Percentiles rank a stretch among this genome's conserved stretches.
Conservation (phyloP, 2,797 vertebrate species). For the Carcharodon carcharias region DNA sequence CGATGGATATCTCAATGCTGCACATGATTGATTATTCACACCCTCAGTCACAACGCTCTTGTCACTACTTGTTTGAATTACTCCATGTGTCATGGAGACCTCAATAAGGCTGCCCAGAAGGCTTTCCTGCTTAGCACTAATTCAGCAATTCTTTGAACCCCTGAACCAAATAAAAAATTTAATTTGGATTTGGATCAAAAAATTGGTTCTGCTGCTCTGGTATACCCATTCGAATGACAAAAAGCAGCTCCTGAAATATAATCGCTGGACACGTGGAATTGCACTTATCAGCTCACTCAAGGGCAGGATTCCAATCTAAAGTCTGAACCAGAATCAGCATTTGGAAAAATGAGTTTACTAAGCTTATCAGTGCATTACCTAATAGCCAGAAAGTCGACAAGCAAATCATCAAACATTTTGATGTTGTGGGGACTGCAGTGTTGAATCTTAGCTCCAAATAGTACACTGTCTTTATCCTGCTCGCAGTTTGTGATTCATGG, state of each 20-base stretch:
- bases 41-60: background rate
- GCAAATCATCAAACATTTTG: conserved; percentile 20
- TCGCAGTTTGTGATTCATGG: background rate
- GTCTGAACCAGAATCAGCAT: background rate
- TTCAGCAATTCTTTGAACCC: conserved; percentile 16
- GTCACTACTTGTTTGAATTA: background rate
- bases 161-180: conserved; percentile 29
- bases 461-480: background rate
- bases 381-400: conserved; percentile 13
- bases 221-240: background rate
- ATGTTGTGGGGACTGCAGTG: background rate
- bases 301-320: conserved; percentile 17
- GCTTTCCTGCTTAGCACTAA: conserved; percentile 12
- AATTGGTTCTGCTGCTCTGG: conserved; percentile 12
- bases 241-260: conserved; percentile 19
- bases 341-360: background rate
- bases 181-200: conserved; percentile 33
- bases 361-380: background rate
- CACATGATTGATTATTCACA: conserved; percentile 29
- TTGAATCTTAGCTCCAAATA: background rate
- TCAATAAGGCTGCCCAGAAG: background rate
- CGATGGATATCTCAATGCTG: background rate
- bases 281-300: conserved; percentile 11
- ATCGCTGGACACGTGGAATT: background rate
- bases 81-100: background rate